Conservation (phyloP, 2,113 vertebrate genomes). For the Aspidoscelis tigris region DNA sequence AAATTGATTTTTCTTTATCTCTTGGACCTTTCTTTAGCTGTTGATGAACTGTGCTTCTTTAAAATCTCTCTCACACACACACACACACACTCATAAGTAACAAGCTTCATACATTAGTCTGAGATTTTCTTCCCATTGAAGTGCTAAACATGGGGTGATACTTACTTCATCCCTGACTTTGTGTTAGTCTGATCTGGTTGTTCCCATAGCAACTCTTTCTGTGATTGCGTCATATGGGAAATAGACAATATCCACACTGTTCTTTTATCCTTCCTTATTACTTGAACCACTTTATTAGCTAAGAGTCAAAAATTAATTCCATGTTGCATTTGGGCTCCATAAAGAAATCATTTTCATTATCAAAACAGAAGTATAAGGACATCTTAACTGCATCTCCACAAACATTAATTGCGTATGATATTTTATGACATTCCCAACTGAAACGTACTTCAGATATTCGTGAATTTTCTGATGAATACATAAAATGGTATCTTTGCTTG, state of each 20-base stretch:
- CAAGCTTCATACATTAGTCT: constrained; percentile 23
- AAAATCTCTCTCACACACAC: constrained; percentile 20
- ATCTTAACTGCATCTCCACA: constrained; percentile 18
- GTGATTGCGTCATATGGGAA: constrained; percentile 49
- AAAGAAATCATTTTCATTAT: background rate
- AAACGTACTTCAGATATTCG: background rate
- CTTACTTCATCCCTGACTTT: constrained; percentile 61
- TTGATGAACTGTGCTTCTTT: constrained; percentile 27
- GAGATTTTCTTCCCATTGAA: constrained; percentile 42
- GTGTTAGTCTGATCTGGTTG: constrained; percentile 59
- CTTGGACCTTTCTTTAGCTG: constrained; percentile 21
- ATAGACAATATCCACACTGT: constrained; percentile 54
- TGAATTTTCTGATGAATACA: background rate
- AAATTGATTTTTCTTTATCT: background rate
- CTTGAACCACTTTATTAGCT: constrained; percentile 29
- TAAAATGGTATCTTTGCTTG: background rate
- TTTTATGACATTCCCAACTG: background rate
- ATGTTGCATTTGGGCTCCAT: background rate
- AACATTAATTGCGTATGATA: background rate
- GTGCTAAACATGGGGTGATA: constrained; percentile 59
- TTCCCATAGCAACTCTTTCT: constrained; percentile 68
- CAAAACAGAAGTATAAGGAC: background rate
- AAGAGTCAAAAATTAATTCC: constrained; percentile 27
- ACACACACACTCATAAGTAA: constrained; percentile 28
- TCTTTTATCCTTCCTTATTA: constrained; percentile 38